Base-by-base conservation (phyloP, 1,140 invertebrate species). In the Trichogramma pretiosum region DNA sequence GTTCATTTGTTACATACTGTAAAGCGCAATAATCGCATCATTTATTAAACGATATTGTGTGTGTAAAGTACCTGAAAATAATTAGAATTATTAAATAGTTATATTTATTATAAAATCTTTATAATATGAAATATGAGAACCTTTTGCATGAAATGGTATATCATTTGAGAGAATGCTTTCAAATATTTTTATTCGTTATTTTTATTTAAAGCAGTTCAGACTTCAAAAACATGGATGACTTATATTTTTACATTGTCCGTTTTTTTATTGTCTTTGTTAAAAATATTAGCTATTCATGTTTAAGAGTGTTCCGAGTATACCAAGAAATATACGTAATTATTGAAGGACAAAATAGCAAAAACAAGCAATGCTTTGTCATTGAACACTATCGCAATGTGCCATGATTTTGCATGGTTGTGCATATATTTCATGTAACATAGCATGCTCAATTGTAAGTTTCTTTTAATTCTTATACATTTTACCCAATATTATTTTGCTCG, bases 11-110 rank as follows among this genome's bases (percentile, higher is more conserved):
- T 50, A n/a, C 21, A 39, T 11, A 40, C 2, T 47, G 34, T 35
- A 32, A 48, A 24, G 42, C 49, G 48, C 48, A 50, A 50, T 56
- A 56, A 54, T 58, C 58, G 56, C 58, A 57, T 68, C 62, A 60
- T 59, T 54, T 62, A 54, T 59, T 56, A n/a, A n/a, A 66, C 62
- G 59, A 66, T 65, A 62, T 66, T 66, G 48, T 45, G 60, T 71
- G 62, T 67, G 65, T 68, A 68, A 70, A 65, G 68, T 71, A 71
- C 68, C 68, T 71, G 68, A 71, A 59, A 62, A 64, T 58, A 66
- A 63, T 53, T 52, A 57, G 47, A 59, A 58, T 62, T 57, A 60
- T 58, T 48, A 42, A 47, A 33, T 50, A 46, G 36, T 50, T 47
- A 44, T 44, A 3, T 37, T n/a, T 39, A 39, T 48, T 19, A 34